Evolutionary conservation across 2,113 vertebrate species (phyloP).

Genomic region (Phoxinus phoxinus): DNA sequence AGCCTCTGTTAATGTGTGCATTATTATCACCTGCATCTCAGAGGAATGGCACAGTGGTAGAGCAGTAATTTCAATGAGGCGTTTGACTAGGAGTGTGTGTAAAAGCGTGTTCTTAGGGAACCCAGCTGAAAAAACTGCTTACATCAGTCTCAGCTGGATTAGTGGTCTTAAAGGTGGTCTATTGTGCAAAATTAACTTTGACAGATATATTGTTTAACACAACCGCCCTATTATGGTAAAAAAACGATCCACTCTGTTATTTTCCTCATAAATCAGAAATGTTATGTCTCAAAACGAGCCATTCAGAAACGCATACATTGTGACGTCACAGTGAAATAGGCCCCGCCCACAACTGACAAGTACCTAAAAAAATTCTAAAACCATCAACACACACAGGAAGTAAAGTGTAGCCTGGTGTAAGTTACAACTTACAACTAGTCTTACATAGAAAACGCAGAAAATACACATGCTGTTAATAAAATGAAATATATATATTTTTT

Average conservation of each 20-base stretch:
- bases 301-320: no score
- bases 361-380: background rate
- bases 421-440: background rate
- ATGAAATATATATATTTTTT: background rate
- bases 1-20: slow-evolving; percentile 7
- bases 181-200: no score
- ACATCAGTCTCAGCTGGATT: background rate
- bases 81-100: background rate
- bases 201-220: no score
- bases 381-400: background rate
- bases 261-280: no score
- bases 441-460: background rate
- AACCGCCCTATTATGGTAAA: no score
- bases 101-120: background rate
- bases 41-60: background rate
- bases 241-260: no score
- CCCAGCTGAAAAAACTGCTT: background rate
- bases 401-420: background rate
- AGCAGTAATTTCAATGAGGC: background rate
- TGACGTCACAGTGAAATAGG: no score
- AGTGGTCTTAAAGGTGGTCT: background rate
- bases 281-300: no score
- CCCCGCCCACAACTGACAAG: background rate
- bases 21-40: background rate
- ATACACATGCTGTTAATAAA: background rate